Conservation (phyloP, 2,888 invertebrate species). For the Protonemura montana region DNA sequence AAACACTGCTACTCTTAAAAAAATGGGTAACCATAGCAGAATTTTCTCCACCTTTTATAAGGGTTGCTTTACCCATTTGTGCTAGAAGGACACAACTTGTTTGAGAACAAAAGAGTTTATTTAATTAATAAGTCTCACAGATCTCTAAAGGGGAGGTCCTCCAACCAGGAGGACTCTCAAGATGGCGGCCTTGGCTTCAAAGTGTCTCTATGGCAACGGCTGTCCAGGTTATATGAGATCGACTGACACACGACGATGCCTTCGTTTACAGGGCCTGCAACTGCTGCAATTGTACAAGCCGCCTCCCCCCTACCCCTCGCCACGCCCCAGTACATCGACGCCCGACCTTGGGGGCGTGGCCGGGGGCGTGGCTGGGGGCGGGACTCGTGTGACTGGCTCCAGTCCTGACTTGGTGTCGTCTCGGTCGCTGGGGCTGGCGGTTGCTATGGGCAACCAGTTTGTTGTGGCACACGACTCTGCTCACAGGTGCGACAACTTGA, state of each 20-base stretch:
- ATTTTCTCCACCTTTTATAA: too few species aligned
- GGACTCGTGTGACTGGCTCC: constrained; percentile 64
- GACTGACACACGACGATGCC: constrained; percentile 55
- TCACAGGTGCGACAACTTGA: not conserved
- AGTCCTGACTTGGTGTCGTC: constrained; percentile 82
- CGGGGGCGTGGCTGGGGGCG: not conserved
- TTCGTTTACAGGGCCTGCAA: constrained; percentile 60
- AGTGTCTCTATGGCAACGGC: too few species aligned
- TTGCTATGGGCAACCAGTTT: constrained; percentile 53
- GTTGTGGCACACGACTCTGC: not conserved
- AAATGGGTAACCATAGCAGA: too few species aligned
- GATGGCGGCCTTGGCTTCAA: too few species aligned
- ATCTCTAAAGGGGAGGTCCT: too few species aligned
- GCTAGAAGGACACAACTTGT: too few species aligned
- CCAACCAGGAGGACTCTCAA: too few species aligned
- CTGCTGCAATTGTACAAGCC: constrained; percentile 78
- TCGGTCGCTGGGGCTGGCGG: constrained; percentile 62
- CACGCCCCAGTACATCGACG: constrained; percentile 80
- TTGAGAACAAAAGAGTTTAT: too few species aligned
- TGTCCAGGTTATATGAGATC: too few species aligned
- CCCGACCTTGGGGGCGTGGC: constrained; percentile 70
- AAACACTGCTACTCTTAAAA: too few species aligned
- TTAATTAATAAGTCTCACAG: too few species aligned
- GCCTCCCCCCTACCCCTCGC: constrained; percentile 84
- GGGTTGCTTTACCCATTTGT: too few species aligned